Evolutionary conservation across 2,888 invertebrate species (phyloP).

Genomic region (Zootermopsis nevadensis): DNA sequence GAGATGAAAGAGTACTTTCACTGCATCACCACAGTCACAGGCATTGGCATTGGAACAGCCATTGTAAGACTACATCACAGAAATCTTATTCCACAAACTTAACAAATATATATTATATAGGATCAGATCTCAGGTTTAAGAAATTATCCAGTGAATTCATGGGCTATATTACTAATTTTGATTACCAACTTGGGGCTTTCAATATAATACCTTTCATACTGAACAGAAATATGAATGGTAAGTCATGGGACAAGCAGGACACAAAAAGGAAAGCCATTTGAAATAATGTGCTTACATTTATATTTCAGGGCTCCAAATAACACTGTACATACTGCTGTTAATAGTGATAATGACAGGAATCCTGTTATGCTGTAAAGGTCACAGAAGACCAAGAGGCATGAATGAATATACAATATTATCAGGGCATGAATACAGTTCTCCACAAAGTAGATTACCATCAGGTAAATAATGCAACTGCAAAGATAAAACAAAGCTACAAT

Average conservation of each 20-base stretch:
- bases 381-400: background rate
- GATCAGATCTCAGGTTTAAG: too few species aligned
- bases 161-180: too few species aligned
- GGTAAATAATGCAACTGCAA: background rate
- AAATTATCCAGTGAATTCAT: too few species aligned
- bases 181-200: too few species aligned
- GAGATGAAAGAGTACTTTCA: conserved; percentile 2
- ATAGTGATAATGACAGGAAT: background rate
- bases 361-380: conserved; percentile 3
- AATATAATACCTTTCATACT: too few species aligned
- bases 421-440: background rate
- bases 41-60: background rate
- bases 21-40: conserved; percentile 19
- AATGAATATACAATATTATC: conserved; percentile 7
- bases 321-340: background rate
- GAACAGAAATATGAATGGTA: too few species aligned
- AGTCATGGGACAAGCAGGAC: too few species aligned
- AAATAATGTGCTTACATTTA: too few species aligned
- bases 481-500: background rate
- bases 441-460: background rate
- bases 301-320: background rate
- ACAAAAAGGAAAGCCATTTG: too few species aligned
- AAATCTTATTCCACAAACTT: too few species aligned
- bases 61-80: background rate
- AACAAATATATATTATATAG: too few species aligned